These are phyloP conservation scores for Noctua fimbriata DNA, from an alignment of 2,888 invertebrate genomes.

Conservation along the genomic window DNA sequence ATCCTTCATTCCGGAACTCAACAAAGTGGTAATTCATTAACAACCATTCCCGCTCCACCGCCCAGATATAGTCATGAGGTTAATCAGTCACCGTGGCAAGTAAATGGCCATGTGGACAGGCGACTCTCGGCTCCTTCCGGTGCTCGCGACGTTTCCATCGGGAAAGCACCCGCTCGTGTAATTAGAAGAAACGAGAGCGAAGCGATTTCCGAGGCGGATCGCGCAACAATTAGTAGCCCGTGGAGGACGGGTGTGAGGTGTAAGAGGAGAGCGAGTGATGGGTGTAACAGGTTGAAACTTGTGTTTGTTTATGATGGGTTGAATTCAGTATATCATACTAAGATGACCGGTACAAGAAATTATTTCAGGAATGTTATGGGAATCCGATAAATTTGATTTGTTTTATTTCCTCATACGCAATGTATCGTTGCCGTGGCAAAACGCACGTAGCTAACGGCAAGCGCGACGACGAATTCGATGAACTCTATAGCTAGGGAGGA, in stretches of 20 bases:
- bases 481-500: too few relatives aligned
- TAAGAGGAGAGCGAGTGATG: constrained; percentile 37
- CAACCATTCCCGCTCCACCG: constrained; percentile 14
- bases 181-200: constrained; percentile 89
- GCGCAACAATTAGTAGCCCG: constrained; percentile 83
- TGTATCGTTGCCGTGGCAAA: too few relatives aligned
- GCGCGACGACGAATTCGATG: too few relatives aligned
- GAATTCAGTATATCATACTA: too few relatives aligned
- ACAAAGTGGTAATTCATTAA: constrained; percentile 34
- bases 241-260: constrained; percentile 46
- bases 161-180: constrained; percentile 85
- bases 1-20: not conserved
- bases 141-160: constrained; percentile 78
- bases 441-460: too few relatives aligned
- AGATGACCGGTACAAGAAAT: too few relatives aligned
- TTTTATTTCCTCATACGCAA: too few relatives aligned
- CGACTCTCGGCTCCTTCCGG: constrained; percentile 73
- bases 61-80: constrained; percentile 48
- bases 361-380: too few relatives aligned
- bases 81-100: constrained; percentile 52
- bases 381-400: too few relatives aligned
- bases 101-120: constrained; percentile 57
- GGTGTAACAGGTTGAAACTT: not conserved
- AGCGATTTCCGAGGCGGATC: constrained; percentile 88
- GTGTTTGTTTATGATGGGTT: too few relatives aligned